Evolutionary conservation across 1,140 invertebrate genomes (phyloP), one percentile per base, ranked within the genome.

Genomic region (Monomorium pharaonis): DNA sequence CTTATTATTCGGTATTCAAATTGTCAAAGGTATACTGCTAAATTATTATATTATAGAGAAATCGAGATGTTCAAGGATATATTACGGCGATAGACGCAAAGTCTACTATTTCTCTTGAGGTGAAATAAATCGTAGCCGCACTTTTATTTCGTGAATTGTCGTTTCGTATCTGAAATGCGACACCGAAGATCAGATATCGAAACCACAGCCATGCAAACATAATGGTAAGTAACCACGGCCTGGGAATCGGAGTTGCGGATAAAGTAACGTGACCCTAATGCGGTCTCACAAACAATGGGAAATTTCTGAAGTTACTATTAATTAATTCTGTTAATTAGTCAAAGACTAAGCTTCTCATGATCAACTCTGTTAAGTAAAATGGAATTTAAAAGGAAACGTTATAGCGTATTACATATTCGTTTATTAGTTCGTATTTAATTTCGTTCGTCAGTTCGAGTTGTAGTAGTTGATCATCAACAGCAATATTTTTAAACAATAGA

Each of bases 161-260:
- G n/a, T 81, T 56, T 72, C 12, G 10, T 24, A 62, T 78, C 16
- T 30, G 49, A 78, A 84, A 76, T 37, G 44, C 12, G 24, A 78
- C 3, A 56, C 47, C 37, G 9, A 65, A 56, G 74, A 85, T 65
- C 74, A 27, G 30, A 9, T 85, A 54, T 85, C 47, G 14, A 30
- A 18, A 56, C 62, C 72, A 37, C 65, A 80, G 21, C 47, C 49
- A 58, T 72, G 78, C 78, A 81, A 81, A 81, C 49, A 70, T 81
- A 72, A 72, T 44, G 37, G 14, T 51, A 72, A 72, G 33, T 51
- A 72, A 72, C 21, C 56, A 70, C 3, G 21, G 54, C 14, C 21
- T 42, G 33, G 37, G 5, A 21, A 72, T 65, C 1, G 18, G 16
- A 84, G 74, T 70, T 78, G 60, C 24, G 74, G 83, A 6, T 84